These are phyloP conservation scores for Mesoclemmys tuberculata DNA, from an alignment of 2,113 vertebrate species.

Conservation along the genomic window DNA sequence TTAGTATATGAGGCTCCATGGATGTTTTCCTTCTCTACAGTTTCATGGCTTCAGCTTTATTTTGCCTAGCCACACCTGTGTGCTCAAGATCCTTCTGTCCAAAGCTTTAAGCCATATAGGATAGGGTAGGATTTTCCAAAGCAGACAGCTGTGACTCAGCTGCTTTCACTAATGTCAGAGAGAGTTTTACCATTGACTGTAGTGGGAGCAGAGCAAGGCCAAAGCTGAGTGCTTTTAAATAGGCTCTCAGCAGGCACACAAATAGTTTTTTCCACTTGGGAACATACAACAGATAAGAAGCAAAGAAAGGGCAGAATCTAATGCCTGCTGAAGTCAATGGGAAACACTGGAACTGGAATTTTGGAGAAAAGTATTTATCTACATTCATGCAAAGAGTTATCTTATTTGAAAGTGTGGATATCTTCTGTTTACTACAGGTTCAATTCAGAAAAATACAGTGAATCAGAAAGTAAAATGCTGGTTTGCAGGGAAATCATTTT, in stretches of 20 bases:
- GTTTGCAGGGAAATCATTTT: neutral
- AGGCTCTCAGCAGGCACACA: neutral
- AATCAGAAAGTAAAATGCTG: neutral
- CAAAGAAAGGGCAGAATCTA: neutral
- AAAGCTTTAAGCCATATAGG: neutral
- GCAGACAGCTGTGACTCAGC: neutral
- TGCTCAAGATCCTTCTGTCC: neutral
- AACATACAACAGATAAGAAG: neutral
- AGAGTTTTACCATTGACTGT: neutral
- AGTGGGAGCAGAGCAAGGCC: neutral
- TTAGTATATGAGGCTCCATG: neutral
- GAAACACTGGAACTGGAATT: neutral
- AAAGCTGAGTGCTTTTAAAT: neutral
- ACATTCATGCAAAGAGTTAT: neutral
- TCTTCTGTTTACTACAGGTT: neutral
- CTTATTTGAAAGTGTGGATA: neutral
- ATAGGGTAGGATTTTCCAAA: neutral
- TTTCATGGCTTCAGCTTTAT: neutral
- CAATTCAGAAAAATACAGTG: neutral
- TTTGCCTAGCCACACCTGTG: neutral
- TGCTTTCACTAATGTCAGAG: neutral
- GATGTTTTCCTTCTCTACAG: neutral
- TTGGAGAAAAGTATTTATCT: neutral
- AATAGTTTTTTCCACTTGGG: rapidly evolving
- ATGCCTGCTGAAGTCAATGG: neutral